Evolutionary conservation across 2,113 vertebrate genomes (phyloP), one percentile per base, ranked within the genome.

Genomic region (Microcebus tavaratra): DNA sequence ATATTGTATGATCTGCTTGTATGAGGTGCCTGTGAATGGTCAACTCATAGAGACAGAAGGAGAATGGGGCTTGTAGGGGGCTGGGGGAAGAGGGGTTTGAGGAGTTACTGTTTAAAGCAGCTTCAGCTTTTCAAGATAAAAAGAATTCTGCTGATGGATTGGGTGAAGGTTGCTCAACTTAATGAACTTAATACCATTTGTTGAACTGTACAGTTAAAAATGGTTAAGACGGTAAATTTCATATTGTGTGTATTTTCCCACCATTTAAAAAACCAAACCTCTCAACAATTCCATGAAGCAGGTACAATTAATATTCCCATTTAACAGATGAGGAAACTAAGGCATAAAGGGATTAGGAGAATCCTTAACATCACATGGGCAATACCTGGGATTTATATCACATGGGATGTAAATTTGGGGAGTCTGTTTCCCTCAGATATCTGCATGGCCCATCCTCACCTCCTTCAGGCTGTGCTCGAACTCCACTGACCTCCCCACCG

Each of bases 401-500:
- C 3, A 34, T 39, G 39, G 34, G 1, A 23, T 11, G 18, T 63
- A 42, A 50, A 73, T 42, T 20, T 10, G 14, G 39, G 27, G 17
- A 39, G 18, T 12, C 42, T 20, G 76, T 14, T 50, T 88, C 39
- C 84, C 48, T 27, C 34, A 50, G 31, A 39, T 70, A 36, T 17
- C 36, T 23, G 2, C 0, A 31, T 3, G 20, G 84, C 17, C 75
- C 18, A 73, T 39, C 53, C 31, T 59, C 13, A 48, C 34, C 29
- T 23, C 39, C 39, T 61, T 70, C 48, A 70, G 34, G 9, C 76
- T 50, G 31, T 2, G 10, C 20, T 39, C 25, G 53, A 65, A 9
- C 13, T 4, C 8, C 55, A 21, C 36, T 4, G 2, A 2, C 8
- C 8, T 11, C 34, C 45, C 23, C 4, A 17, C 31, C 29, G 23